Conservation (phyloP, 2,888 invertebrate genomes). For the Eupithecia dodoneata region DNA sequence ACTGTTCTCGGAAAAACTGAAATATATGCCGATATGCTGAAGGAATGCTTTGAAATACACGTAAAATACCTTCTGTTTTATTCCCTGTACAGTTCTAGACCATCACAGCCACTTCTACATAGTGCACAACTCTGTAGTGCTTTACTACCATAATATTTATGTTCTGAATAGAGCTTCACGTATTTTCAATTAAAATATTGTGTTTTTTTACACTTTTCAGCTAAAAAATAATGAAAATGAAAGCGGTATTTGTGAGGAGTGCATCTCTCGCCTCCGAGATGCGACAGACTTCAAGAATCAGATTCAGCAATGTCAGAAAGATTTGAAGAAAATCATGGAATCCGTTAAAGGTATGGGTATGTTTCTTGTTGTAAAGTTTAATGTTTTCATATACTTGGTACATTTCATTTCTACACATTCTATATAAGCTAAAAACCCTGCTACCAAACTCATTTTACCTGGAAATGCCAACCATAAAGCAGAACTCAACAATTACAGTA, state of each 20-base stretch:
- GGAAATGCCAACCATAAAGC: too few species aligned
- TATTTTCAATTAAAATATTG: not conserved
- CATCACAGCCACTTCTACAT: not conserved
- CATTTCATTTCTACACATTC: too few species aligned
- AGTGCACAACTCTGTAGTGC: not conserved
- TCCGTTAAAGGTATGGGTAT: conserved; percentile 54
- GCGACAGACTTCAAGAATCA: conserved; percentile 76
- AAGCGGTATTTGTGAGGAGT: conserved; percentile 76
- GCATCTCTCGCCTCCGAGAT: conserved; percentile 75
- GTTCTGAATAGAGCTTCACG: not conserved
- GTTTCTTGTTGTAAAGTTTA: not conserved
- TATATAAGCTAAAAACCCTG: too few species aligned
- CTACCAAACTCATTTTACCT: too few species aligned
- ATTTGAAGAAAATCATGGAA: conserved; percentile 49
- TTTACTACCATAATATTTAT: not conserved
- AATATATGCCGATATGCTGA: conserved; percentile 72
- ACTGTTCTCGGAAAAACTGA: conserved; percentile 63
- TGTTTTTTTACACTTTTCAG: not conserved
- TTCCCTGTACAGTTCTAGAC: not conserved
- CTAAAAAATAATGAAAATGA: conserved; percentile 36
- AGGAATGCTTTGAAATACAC: conserved; percentile 76
- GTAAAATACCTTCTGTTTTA: conserved; percentile 52
- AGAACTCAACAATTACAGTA: too few species aligned
- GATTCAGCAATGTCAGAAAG: conserved; percentile 66
- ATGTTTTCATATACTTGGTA: too few species aligned